A percentile compares a stretch with the other conserved stretches of the same genome.
Evolutionary conservation across 2,113 vertebrate species (phyloP).

Genomic region (Camarhynchus parvulus): DNA sequence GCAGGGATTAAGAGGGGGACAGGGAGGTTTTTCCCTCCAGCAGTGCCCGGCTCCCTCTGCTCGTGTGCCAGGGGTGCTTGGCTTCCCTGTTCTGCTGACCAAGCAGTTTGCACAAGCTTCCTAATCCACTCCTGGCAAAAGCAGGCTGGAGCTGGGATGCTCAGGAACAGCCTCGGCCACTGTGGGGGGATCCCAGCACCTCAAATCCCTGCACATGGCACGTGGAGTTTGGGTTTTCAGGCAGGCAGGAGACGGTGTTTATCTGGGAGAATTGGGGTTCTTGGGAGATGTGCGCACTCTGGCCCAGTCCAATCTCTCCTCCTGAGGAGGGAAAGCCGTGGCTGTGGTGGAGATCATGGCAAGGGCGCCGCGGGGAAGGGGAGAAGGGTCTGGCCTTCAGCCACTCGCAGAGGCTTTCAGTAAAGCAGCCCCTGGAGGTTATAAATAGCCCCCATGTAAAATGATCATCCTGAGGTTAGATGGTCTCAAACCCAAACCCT

Average conservation of each 20-base stretch:
- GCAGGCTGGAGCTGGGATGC: background rate
- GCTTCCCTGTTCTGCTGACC: slow-evolving; percentile 16
- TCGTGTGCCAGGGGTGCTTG: background rate
- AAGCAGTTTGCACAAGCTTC: background rate
- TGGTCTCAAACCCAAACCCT: slow-evolving; percentile 58
- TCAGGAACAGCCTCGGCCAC: background rate
- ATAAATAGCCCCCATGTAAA: slow-evolving; percentile 60
- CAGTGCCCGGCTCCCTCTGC: background rate
- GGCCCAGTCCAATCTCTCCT: background rate
- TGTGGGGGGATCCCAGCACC: background rate
- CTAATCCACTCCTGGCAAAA: background rate
- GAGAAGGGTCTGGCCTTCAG: background rate
- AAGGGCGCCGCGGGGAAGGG: background rate
- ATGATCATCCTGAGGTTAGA: slow-evolving; percentile 49
- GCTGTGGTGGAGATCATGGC: background rate
- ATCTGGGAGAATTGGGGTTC: background rate
- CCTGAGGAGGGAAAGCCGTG: background rate
- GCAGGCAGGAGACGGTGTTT: background rate
- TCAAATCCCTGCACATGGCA: accelerated
- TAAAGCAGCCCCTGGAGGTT: slow-evolving; percentile 32
- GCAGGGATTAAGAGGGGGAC: background rate
- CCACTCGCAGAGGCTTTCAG: slow-evolving; percentile 21
- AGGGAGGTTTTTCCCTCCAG: background rate
- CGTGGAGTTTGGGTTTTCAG: accelerated
- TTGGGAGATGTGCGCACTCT: background rate